Evolutionary conservation across 2,113 vertebrate genomes (phyloP).

Genomic region (Ciconia maguari): DNA sequence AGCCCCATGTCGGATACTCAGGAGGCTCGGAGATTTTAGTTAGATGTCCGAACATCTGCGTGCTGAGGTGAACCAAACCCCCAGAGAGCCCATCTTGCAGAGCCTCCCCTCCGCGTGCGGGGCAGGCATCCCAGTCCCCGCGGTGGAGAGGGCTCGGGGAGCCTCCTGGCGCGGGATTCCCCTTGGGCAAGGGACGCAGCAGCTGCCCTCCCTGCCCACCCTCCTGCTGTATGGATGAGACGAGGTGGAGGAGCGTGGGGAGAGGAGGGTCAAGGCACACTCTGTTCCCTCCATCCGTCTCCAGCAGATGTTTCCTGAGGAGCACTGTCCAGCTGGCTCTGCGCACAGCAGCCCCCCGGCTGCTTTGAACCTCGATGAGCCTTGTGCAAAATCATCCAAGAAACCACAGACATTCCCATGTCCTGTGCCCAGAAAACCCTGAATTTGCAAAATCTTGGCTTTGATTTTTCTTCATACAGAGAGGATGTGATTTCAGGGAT

Average conservation of each 20-base stretch:
- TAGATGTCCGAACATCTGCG: background rate
- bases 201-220: background rate
- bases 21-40: background rate
- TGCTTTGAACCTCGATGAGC: background rate
- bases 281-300: background rate
- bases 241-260: background rate
- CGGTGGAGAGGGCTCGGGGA: background rate
- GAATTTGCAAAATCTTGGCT: background rate
- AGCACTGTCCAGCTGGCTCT: background rate
- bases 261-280: background rate
- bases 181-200: background rate
- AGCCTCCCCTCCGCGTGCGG: fast-evolving
- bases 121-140: background rate
- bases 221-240: background rate
- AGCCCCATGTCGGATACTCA: background rate
- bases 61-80: background rate
- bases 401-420: fast-evolving
- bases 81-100: background rate
- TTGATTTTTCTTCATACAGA: background rate
- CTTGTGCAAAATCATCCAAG: background rate
- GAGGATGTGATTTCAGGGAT: background rate
- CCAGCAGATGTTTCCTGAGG: constrained; percentile 35
- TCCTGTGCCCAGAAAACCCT: background rate
- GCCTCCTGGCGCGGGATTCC: background rate
- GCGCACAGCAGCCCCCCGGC: background rate